Base-by-base conservation (phyloP, 2,888 invertebrate genomes). In the Gymnocheta viridis region DNA sequence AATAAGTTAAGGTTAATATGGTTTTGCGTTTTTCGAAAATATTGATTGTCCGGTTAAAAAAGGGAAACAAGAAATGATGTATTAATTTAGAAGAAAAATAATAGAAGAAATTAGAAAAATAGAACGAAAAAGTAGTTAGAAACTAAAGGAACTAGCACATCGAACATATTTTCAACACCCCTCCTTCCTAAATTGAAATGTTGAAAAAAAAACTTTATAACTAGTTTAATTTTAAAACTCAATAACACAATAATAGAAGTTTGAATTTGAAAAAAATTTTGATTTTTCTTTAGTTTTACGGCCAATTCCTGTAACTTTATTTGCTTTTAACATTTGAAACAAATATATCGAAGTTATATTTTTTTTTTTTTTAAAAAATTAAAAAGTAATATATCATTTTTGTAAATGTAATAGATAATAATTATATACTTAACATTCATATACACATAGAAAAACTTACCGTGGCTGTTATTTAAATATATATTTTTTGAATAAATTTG, bases 281-380 rank as follows among this genome's bases (percentile, higher is more conserved):
- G 27, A 17, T 77, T 72, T 67, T 62, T 58, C 66, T 76, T 80
- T 67, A 76, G 87, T 88, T 89, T 89, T 87, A 88, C 89, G 90
- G 90, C 90, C 90, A 90, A 90, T 90, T 90, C 88, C 90, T 89
- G 90, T 89, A 84, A 84, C 89, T 89, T 89, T 88, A 86, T 87
- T 82, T 81, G 82, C 62, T 85, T 74, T 70, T 51, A 54, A 49
- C n/a, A 32, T 62, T 49, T 51, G 17, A 19, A 78, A 67, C n/a
- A 54, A 27, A 41, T 64, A 76, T 81, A 24, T 41, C 22, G 38
- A 54, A 54, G 4, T 41, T 29, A 51, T 70, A 32, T 82, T 81
- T 64, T 82, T 47, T 73, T 38, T 19, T 27, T 73, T 49, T 47
- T 54, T 76, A 38, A 77, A 47, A 56, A 67, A n/a, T n/a, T 70